phyloP scores from a whole-genome alignment of 2,113 vertebrate species.

The Thalassoma bifasciatum region DNA sequence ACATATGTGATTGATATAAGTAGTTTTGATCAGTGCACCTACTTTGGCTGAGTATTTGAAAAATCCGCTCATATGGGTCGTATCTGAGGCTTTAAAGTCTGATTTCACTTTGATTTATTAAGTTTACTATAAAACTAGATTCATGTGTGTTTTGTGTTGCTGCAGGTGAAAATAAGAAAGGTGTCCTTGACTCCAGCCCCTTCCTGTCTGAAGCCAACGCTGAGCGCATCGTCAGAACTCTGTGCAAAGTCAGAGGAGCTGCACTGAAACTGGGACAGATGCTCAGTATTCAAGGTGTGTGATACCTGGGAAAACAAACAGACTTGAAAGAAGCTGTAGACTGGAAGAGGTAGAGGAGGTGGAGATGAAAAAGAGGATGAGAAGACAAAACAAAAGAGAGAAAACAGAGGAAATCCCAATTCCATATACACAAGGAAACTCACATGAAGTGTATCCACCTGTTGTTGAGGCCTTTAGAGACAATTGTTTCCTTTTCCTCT shows the following conservation, averaged over 20 bases:
- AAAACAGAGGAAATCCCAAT: neutral
- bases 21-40: neutral
- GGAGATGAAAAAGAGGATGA: neutral
- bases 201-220: slow-evolving; percentile 96
- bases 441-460: too few species aligned
- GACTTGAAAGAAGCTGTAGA: neutral
- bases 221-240: slow-evolving; percentile 92
- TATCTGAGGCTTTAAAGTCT: neutral
- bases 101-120: neutral
- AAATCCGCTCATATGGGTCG: too few species aligned
- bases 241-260: slow-evolving; percentile 95
- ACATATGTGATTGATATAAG: neutral
- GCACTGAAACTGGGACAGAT: slow-evolving; percentile 96
- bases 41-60: too few species aligned
- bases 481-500: too few species aligned
- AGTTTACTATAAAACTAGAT: too few species aligned
- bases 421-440: too few species aligned
- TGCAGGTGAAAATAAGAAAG: slow-evolving; percentile 84
- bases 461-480: too few species aligned
- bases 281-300: slow-evolving; percentile 96
- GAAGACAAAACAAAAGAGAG: neutral
- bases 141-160: neutral
- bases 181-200: slow-evolving; percentile 90
- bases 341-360: neutral
- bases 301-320: neutral